Base-by-base conservation (phyloP, 2,797 vertebrate species). In the Argya squamiceps region DNA sequence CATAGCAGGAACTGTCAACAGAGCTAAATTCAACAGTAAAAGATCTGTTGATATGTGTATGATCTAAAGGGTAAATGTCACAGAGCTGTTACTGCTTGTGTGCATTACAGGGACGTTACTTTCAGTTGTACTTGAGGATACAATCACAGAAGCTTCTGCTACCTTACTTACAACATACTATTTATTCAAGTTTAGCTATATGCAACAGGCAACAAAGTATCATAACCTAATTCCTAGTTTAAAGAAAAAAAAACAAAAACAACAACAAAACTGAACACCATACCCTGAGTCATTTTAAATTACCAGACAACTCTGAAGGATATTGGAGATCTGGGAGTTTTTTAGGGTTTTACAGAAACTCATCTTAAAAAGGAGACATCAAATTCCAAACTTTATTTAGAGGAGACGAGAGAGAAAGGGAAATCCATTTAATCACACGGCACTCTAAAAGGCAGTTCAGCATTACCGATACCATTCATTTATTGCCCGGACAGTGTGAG, bases 1-100 rank as follows among this genome's bases (percentile, higher is more conserved):
- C 96, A 96, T 93, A 94, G 96, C 92, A 92, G 89, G 91, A 96
- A 95, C 14, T 94, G 92, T 97, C 97, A 97, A 94, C 97, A 97
- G 55, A 96, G 70, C 67, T 89, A 89, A 83, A 88, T 75, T 69
- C 70, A 90, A 32, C 59, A 88, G 78, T 82, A 81, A 90, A 91
- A 79, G 81, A 89, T 92, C 67, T 91, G 90, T 86, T 84, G 91
- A 91, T 90, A 49, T 15, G 70, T 75, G 69, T 67, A 64, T 44
- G 58, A 88, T 95, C 90, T 80, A 85, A 81, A 77, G 92, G 60
- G 49, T 53, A 74, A 91, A 76, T 82, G 77, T 83, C 91, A 93
- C 74, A 58, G 50, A 89, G 53, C 71, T 84, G 7, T 81, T 67
- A 78, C 70, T 59, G 52, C 69, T 59, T 68, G 58, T 32, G 79